Base-by-base conservation (phyloP, 1,140 invertebrate species). In the Archegozetes longisetosus region DNA sequence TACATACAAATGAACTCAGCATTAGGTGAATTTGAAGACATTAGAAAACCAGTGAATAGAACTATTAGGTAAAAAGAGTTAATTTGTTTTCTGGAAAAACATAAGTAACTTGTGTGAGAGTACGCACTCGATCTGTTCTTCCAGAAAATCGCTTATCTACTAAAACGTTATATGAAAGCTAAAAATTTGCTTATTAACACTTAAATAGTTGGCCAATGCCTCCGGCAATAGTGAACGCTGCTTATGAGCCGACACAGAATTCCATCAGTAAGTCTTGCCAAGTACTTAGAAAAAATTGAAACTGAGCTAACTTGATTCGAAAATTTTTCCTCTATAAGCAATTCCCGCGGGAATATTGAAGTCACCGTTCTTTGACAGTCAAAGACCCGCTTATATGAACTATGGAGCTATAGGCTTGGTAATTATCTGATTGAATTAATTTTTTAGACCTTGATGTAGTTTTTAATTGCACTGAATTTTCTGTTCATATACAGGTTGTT, bases 211-310 rank as follows among this genome's bases (percentile, higher is more conserved):
- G 64, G 55, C 17, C 60, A 56, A 25, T 61, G 62, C 6, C 32
- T 32, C 20, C 62, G 26, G 28, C 61, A 52, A 27, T 63, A 28
- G 70, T 72, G 1, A 82, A 79, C 64, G 77, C 79, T 4, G 82
- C 79, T 68, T 82, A 83, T 68, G 77, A 79, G 65, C 74, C 77
- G 2, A 76, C 78, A 55, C 73, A 78, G 54, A 82, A 82, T 66
- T 57, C 57, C 54, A 65, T 59, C 56, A 63, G 40, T 65, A 59
- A 27, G 58, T n/a, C n/a, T n/a, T n/a, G n/a, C n/a, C n/a, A n/a
- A n/a, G n/a, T n/a, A n/a, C n/a, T n/a, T n/a, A n/a, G n/a, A n/a
- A n/a, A n/a, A n/a, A n/a, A n/a, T n/a, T n/a, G n/a, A n/a, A n/a
- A n/a, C n/a, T n/a, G n/a, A n/a, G n/a, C n/a, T n/a, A n/a, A n/a